A percentile compares a stretch with the other conserved stretches of the same genome.
These are phyloP conservation scores for Ambastaia sidthimunki DNA, from an alignment of 2,797 vertebrate genomes.

Conservation along the genomic window DNA sequence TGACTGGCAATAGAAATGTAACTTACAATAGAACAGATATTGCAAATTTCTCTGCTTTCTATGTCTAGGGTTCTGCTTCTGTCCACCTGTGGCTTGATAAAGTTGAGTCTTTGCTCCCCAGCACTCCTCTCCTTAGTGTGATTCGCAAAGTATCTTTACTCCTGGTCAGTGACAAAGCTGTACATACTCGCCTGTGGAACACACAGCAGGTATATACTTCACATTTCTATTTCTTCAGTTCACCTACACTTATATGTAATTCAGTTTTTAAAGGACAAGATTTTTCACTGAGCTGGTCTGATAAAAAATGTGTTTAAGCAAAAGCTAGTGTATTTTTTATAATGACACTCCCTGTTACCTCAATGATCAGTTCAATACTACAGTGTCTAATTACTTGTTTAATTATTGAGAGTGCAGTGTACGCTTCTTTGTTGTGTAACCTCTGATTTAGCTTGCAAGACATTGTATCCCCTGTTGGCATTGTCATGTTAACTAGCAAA, in stretches of 20 bases:
- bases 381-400: constrained; percentile 64
- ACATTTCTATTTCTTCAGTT: background rate
- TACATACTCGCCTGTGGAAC: constrained; percentile 69
- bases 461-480: constrained; percentile 23
- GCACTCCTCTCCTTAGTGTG: constrained; percentile 75
- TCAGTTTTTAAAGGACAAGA: background rate
- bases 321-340: constrained; percentile 48
- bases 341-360: constrained; percentile 13
- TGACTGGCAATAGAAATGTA: background rate
- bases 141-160: constrained; percentile 63
- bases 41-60: background rate
- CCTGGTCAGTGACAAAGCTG: constrained; percentile 55
- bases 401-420: constrained; percentile 70
- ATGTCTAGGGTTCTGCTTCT: constrained; percentile 68
- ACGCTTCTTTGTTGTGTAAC: constrained; percentile 55
- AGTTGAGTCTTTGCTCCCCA: constrained; percentile 69
- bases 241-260: background rate
- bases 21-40: background rate
- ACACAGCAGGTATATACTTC: constrained; percentile 77
- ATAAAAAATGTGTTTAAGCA: background rate
- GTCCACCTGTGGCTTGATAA: constrained; percentile 72
- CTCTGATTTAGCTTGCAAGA: constrained; percentile 58
- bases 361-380: constrained; percentile 34
- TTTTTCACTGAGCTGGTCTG: background rate
- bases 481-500: constrained; percentile 13